phyloP scores from a whole-genome alignment of 2,113 vertebrate genomes.

The Pangasianodon gigas region DNA sequence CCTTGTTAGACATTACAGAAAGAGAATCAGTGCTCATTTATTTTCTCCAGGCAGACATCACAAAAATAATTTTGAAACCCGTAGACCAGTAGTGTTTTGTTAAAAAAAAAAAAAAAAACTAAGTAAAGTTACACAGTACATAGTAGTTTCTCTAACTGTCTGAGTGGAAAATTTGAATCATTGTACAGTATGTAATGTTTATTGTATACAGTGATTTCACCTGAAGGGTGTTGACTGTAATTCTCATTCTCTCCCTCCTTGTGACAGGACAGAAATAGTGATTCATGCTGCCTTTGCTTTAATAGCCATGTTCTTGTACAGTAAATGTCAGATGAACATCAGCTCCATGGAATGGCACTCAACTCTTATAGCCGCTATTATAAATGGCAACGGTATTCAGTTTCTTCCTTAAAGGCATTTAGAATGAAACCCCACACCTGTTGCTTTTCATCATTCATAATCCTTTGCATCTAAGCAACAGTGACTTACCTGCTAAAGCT shows the following conservation, averaged over 20 bases:
- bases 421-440: neutral
- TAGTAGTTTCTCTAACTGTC: neutral
- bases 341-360: neutral
- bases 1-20: neutral
- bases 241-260: neutral
- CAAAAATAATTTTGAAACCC: neutral
- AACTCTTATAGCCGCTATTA: neutral
- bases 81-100: neutral
- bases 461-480: neutral
- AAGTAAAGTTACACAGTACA: neutral
- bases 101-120: neutral
- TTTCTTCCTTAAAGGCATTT: neutral
- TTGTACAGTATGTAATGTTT: neutral
- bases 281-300: conserved; percentile 33
- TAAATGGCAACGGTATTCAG: neutral
- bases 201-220: neutral
- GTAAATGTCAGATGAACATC: conserved; percentile 12
- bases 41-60: neutral
- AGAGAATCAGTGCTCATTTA: neutral
- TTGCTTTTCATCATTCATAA: neutral
- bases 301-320: conserved; percentile 5
- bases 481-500: neutral
- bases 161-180: neutral
- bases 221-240: neutral
- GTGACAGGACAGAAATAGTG: conserved; percentile 24